Evolutionary conservation across 2,888 invertebrate genomes (phyloP), one percentile per base, ranked within the genome.

Genomic region (Epirrhoe tristata): DNA sequence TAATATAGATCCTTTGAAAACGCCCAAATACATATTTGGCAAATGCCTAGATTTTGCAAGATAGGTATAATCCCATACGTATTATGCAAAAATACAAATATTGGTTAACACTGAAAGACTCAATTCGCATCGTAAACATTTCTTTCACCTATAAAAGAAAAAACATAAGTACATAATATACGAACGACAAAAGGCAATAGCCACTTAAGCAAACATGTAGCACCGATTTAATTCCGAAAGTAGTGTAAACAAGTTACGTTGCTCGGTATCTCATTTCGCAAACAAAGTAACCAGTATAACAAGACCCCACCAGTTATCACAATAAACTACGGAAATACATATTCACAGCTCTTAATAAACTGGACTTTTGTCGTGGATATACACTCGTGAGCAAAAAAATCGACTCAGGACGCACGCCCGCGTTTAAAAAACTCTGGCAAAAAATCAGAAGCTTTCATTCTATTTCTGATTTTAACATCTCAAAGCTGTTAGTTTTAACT

Each of bases 201-300:
- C 80, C 77, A 81, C 80, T 85, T 79, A 77, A 81, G 77, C 80
- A 84, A 88, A 87, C 85, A 85, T 81, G 79, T 75, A 82, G 76
- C 76, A 86, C 82, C 83, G 85, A 89, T 90, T 91, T 90, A 89
- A 91, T 91, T 89, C 87, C 81, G 83, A 87, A 90, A 92, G 88
- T 91, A 89, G 85, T 88, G 86, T 89, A 91, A 91, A 92, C 91
- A 92, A 88, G 87, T 91, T 90, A 67, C 66, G 62, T 64, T 48
- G 32, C 14, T 66, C 64, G 58, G 64, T 68, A 43, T 54, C 53
- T 63, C 63, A 55, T 64, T 58, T 36, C 70, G 66, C 77, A 78
- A 83, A 87, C 87, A 74, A 74, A 85, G 81, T 43, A 67, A 75
- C 82, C 81, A 83, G 66, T 70, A 57, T 76, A 74, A 72, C 64